These are phyloP conservation scores for Theropithecus gelada DNA, from an alignment of 2,113 vertebrate species.

Conservation along the genomic window DNA sequence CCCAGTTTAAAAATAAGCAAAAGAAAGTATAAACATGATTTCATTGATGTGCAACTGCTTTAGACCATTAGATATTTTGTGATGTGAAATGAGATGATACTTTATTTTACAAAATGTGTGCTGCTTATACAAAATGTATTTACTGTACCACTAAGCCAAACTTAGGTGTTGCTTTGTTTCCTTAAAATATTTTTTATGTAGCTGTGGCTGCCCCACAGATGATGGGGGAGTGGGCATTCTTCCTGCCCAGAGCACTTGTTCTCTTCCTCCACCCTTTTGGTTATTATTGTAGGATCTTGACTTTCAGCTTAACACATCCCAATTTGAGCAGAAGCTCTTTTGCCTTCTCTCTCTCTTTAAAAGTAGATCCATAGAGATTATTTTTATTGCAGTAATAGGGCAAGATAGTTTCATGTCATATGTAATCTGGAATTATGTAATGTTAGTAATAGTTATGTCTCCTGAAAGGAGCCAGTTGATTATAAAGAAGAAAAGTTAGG, in stretches of 20 bases:
- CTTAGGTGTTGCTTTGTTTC: conserved; percentile 10
- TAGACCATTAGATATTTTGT: background rate
- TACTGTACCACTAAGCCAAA: background rate
- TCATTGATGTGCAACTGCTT: conserved; percentile 29
- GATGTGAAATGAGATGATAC: conserved; percentile 16
- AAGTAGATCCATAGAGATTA: background rate
- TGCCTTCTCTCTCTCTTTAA: conserved; percentile 14
- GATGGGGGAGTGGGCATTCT: background rate
- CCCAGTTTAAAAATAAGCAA: conserved; percentile 71
- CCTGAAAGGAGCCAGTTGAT: conserved; percentile 17
- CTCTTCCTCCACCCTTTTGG: background rate
- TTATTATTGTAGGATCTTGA: background rate
- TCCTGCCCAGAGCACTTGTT: background rate
- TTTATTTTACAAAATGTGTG: conserved; percentile 62
- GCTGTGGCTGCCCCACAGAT: rapidly evolving
- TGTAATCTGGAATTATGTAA: background rate
- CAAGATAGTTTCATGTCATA: background rate
- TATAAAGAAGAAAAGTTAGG: conserved; percentile 46
- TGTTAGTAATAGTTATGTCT: background rate
- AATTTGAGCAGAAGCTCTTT: background rate
- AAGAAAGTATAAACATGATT: conserved; percentile 74
- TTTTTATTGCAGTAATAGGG: background rate
- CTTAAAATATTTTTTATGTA: background rate
- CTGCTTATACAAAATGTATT: conserved; percentile 44
- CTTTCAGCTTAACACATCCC: background rate